A percentile compares a stretch with the other conserved stretches of the same genome.
These are phyloP conservation scores for Centruroides sculpturatus DNA, from an alignment of 1,140 invertebrate genomes.

Conservation along the genomic window DNA sequence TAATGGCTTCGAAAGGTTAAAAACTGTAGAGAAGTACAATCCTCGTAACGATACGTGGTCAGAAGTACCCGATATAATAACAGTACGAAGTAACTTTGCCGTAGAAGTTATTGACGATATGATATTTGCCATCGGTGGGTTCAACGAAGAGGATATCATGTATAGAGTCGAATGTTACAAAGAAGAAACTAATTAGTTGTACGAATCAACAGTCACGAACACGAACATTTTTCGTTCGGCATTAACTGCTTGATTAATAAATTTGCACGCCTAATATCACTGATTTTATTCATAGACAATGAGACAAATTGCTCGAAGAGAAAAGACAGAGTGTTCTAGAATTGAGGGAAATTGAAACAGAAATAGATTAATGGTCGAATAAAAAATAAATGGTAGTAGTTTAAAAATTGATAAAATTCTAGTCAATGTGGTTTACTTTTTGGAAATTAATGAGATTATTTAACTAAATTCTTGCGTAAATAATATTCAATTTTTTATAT, in stretches of 20 bases:
- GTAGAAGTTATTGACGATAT: conserved; percentile 40
- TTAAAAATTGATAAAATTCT: no score
- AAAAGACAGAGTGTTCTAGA: conserved; percentile 56
- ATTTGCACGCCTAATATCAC: conserved; percentile 61
- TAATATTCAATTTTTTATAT: no score
- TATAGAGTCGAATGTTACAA: conserved; percentile 84
- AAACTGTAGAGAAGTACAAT: conserved; percentile 21
- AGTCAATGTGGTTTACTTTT: no score
- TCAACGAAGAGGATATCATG: conserved; percentile 52
- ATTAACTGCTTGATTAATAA: conserved; percentile 67
- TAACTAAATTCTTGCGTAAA: no score
- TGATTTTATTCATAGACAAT: conserved; percentile 73
- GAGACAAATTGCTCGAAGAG: conserved; percentile 60
- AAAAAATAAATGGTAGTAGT: no score
- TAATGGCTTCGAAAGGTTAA: conserved; percentile 50
- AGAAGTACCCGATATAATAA: not conserved
- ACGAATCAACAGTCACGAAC: conserved; percentile 67
- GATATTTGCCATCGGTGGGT: conserved; percentile 50
- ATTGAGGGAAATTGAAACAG: conserved; percentile 36
- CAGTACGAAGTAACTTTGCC: not conserved
- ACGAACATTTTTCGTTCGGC: conserved; percentile 75
- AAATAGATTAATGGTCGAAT: not conserved
- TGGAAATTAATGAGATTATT: no score
- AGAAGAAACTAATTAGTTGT: conserved; percentile 69
- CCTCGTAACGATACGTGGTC: not conserved